Conservation (phyloP, 2,888 invertebrate species). For the Eubasilissa splendida region DNA sequence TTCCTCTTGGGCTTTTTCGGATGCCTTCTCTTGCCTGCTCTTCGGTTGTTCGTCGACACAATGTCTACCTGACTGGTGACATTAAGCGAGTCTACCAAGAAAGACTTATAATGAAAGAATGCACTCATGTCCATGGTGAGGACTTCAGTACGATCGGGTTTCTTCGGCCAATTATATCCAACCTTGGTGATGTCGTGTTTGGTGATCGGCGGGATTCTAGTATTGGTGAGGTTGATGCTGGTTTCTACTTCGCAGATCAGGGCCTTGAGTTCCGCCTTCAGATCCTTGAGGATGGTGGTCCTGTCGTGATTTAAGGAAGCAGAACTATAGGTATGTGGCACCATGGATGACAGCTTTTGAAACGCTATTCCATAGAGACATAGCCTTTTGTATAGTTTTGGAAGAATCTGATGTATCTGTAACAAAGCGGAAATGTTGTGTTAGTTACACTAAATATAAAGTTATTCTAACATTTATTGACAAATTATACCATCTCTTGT, state of each 20-base stretch:
- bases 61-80: conserved; percentile 66
- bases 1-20: conserved; percentile 14
- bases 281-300: conserved; percentile 66
- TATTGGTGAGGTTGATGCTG: conserved; percentile 69
- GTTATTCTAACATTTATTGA: too few species aligned
- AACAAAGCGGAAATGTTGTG: conserved; percentile 64
- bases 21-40: background rate
- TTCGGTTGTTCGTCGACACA: background rate
- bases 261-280: conserved; percentile 66
- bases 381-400: conserved; percentile 73
- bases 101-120: conserved; percentile 73
- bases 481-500: too few species aligned
- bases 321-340: conserved; percentile 64
- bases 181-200: conserved; percentile 62
- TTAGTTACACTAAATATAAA: background rate
- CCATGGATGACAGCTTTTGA: conserved; percentile 64
- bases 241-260: conserved; percentile 76
- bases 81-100: conserved; percentile 74
- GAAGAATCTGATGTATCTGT: conserved; percentile 74
- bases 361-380: conserved; percentile 70
- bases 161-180: conserved; percentile 66
- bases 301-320: conserved; percentile 68
- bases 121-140: conserved; percentile 76
- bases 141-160: conserved; percentile 72
- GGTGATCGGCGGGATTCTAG: conserved; percentile 64